phyloP scores from a whole-genome alignment of 2,888 invertebrate species.

The Oscheius myriophilus region DNA sequence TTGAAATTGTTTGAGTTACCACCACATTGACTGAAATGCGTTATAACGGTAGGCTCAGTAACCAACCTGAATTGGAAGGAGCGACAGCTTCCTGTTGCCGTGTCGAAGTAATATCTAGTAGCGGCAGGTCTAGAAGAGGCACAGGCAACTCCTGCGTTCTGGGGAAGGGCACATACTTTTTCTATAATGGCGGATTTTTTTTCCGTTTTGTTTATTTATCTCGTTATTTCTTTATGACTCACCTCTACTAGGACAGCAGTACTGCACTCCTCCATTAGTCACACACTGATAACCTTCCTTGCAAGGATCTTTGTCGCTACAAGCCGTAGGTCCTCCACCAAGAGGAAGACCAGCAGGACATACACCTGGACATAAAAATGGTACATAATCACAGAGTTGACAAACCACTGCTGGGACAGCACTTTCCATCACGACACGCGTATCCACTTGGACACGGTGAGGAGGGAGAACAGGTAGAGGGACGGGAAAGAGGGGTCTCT shows the following conservation, averaged over 20 bases:
- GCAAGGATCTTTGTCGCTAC: conserved; percentile 63
- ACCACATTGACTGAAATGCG: conserved; percentile 61
- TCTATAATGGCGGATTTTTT: conserved; percentile 29
- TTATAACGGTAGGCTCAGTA: background rate
- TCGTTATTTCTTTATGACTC: background rate
- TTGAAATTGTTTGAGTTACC: conserved; percentile 69
- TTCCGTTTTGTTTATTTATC: background rate
- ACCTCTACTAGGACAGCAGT: conserved; percentile 63
- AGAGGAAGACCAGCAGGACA: conserved; percentile 68
- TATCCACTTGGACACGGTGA: conserved; percentile 66
- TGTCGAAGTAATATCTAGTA: conserved; percentile 57
- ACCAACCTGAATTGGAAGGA: conserved; percentile 54
- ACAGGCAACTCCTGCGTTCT: conserved; percentile 52
- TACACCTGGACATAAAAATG: conserved; percentile 42
- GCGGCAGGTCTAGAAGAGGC: conserved; percentile 45
- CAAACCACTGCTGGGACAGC: conserved; percentile 55
- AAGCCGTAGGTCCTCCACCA: conserved; percentile 62
- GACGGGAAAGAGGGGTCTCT: conserved; percentile 59
- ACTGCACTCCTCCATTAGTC: conserved; percentile 64
- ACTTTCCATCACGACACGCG: conserved; percentile 64
- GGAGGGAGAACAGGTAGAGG: conserved; percentile 60
- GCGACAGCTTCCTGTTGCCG: conserved; percentile 49
- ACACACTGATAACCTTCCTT: conserved; percentile 67
- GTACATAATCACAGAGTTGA: background rate
- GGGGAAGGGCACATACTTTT: conserved; percentile 47